Evolutionary conservation across 2,113 vertebrate species (phyloP).

Genomic region (Takifugu flavidus): DNA sequence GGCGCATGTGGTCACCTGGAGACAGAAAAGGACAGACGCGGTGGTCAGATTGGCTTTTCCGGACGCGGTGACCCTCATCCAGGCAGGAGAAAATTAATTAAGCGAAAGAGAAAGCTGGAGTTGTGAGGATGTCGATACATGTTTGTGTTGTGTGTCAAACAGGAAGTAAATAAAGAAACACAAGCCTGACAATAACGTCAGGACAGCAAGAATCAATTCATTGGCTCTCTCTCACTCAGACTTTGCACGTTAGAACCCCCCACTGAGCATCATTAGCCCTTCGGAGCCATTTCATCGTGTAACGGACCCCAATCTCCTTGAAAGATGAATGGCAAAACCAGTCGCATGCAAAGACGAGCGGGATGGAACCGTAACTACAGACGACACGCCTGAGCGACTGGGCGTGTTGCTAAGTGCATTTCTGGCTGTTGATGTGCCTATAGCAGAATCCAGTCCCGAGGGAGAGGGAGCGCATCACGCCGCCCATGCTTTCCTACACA

Average conservation of each 20-base stretch:
- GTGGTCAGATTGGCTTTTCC: neutral
- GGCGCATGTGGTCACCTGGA: slow-evolving; percentile 88
- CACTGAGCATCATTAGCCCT: slow-evolving; percentile 43
- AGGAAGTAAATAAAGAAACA: slow-evolving; percentile 31
- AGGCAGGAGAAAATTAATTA: neutral
- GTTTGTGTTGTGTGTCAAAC: slow-evolving; percentile 18
- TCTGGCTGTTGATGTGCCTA: slow-evolving; percentile 64
- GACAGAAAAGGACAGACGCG: neutral
- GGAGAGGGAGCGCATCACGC: slow-evolving; percentile 35
- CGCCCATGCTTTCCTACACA: slow-evolving; percentile 45
- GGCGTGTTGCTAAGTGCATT: slow-evolving; percentile 55
- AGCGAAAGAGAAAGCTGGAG: neutral
- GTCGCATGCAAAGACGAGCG: slow-evolving; percentile 16
- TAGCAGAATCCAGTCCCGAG: slow-evolving; percentile 43
- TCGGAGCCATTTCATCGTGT: slow-evolving; percentile 28
- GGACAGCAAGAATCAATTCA: slow-evolving; percentile 14
- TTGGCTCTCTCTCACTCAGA: slow-evolving; percentile 8
- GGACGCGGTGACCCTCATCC: neutral
- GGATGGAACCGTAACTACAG: slow-evolving; percentile 29
- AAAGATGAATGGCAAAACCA: slow-evolving; percentile 29
- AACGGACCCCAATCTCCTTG: slow-evolving; percentile 22
- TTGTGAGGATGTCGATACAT: slow-evolving; percentile 13
- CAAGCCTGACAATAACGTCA: slow-evolving; percentile 21
- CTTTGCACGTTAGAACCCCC: slow-evolving; percentile 29
- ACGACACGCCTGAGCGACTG: slow-evolving; percentile 38